Evolutionary conservation across 2,888 invertebrate species (phyloP), one percentile per base, ranked within the genome.

Genomic region (Dynastes tityus): DNA sequence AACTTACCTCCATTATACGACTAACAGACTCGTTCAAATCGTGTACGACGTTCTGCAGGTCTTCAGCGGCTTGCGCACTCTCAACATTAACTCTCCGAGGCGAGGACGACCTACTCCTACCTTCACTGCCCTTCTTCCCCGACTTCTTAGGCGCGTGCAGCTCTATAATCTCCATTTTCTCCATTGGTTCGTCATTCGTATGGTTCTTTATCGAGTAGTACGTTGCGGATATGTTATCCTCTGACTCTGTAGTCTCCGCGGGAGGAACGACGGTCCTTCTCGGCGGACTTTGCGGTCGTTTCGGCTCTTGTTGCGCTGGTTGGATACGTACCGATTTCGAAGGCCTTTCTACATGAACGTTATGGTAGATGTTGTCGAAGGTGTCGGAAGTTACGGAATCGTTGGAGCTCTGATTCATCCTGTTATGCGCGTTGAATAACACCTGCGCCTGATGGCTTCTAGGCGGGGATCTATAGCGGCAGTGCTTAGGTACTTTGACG

Each of bases 21-120:
- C 81, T 81, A 32, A 82, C 82, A 53, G 81, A 81, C 40, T 77
- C 80, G 65, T 78, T 81, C 22, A 81, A 64, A 65, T 80, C 78
- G 49, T 81, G 76, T 49, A 78, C 80, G 16, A 80, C 78, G 13
- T 45, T 71, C 45, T 81, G 77, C 5, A 81, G 71, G 22, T 78
- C 78, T 32, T 80, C 77, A 13, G 76, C 75, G 16, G 79, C 63
- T 8, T 63, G 37, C 4, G 64, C 64, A 45, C 27, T 61, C 5
- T 16, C 45, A 5, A 61, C 6, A 27, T 37, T 61, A 8, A n/a
- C n/a, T 8, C 61, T 27, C 27, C n/a, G 61, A 27, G 73, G 61
- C 2, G 73, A 74, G 6, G 58, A 9, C 16, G 73, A 45, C 2
- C 63, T 37, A 22, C 45, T 49, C 2, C 51, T 16, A 22, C 29